Evolutionary conservation across 2,888 invertebrate species (phyloP), one percentile per base, ranked within the genome.

Genomic region (Xanthia togata): DNA sequence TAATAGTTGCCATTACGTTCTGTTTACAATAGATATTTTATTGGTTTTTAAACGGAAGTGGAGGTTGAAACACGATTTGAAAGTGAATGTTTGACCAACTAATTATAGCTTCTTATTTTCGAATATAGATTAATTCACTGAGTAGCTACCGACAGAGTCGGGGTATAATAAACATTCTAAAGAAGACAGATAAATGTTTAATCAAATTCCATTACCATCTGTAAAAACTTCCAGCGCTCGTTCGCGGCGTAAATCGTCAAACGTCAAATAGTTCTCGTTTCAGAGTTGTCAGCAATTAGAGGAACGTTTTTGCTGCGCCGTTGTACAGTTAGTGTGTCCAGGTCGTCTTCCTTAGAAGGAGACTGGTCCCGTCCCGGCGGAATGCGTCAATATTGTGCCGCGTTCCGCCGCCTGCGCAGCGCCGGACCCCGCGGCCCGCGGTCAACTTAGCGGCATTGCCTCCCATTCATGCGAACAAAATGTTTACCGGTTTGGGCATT

Each of bases 321-420:
- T 88, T 90, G 88, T 94, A 94, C 95, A 93, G 95, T 95, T 95
- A 95, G 91, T 84, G 89, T 88, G 92, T 92, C 92, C 94, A 93
- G 93, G 93, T 91, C 91, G 88, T 88, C 88, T 93, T 90, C 95
- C 95, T 86, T 95, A 94, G 89, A 95, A 91, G 95, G 95, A 92
- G 91, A 94, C 91, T 90, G 81, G 93, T 91, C 92, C 90, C 83
- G 92, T 82, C 86, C 88, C 87, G 89, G 74, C 78, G 93, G 95
- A 94, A 95, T 95, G 95, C 92, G 89, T 92, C 94, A 92, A 93
- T 94, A 94, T 93, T 91, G 94, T 90, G 89, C 90, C 80, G 88
- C 82, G 79, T 84, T 82, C 87, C 81, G 70, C 78, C 77, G 77
- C 60, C 57, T 69, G 64, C 59, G 44, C 62, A 31, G 78, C 41